Percentiles rank a stretch among this genome's conserved stretches.
Evolutionary conservation across 2,888 invertebrate species (phyloP).

Genomic region (Caenorhabditis becei): DNA sequence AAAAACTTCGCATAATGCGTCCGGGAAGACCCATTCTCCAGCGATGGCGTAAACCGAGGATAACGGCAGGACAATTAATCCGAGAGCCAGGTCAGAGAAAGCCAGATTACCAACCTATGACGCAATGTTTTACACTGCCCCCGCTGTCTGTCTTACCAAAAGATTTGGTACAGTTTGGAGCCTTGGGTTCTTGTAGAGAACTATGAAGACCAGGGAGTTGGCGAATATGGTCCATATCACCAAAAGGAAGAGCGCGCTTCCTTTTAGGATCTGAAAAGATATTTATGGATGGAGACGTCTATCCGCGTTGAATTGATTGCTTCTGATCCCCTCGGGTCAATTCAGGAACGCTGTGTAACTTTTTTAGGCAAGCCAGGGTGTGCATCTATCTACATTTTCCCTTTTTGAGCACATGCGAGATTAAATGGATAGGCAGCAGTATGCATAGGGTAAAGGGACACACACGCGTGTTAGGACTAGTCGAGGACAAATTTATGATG

Average conservation of each 20-base stretch:
- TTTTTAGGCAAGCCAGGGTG: conserved; percentile 9
- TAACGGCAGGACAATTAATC: conserved; percentile 83
- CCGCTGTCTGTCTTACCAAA: conserved; percentile 76
- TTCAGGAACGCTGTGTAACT: neutral
- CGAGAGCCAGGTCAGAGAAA: conserved; percentile 83
- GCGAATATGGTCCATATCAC: conserved; percentile 81
- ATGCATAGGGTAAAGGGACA: conserved; percentile 14
- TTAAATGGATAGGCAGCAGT: conserved; percentile 44
- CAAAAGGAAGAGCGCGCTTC: conserved; percentile 78
- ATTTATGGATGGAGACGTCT: neutral
- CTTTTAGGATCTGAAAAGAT: conserved; percentile 75
- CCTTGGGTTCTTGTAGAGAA: conserved; percentile 81
- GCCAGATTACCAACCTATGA: conserved; percentile 83
- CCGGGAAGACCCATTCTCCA: conserved; percentile 83
- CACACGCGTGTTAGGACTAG: conserved; percentile 44
- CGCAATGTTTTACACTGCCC: neutral
- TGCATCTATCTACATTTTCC: conserved; percentile 16
- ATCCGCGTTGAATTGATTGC: neutral
- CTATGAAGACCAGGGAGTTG: conserved; percentile 81
- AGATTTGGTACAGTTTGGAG: conserved; percentile 83
- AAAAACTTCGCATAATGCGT: conserved; percentile 83
- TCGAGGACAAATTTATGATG: conserved; percentile 57
- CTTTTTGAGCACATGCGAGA: conserved; percentile 22
- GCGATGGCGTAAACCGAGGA: conserved; percentile 83
- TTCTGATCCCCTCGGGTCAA: conserved; percentile 14